Base-by-base conservation (phyloP, 1,140 invertebrate genomes). In the Drosophila arawakana region DNA sequence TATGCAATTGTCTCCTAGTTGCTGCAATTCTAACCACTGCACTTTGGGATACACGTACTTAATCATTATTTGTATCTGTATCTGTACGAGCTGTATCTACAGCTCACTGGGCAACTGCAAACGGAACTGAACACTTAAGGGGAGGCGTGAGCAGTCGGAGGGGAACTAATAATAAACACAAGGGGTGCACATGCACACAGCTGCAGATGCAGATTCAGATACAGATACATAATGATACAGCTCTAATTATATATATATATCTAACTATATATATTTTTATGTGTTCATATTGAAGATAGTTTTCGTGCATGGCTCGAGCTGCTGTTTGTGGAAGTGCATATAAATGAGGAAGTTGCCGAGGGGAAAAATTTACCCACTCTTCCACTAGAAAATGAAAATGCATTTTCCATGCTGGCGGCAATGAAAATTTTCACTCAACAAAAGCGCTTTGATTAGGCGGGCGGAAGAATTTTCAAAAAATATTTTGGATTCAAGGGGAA, bases 91-190 rank as follows among this genome's bases (percentile, higher is more conserved):
- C 61, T 52, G 30, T 47, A 58, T 43, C 68, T 55, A 59, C 46
- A 63, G 30, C 62, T 41, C 39, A 4, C 4, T 41, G 39, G 10
- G 10, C 57, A 50, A 66, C 61, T 37, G 68, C 83, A 84, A 88
- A 78, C 84, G 84, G 84, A 88, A 88, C 84, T 88, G 69, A 84
- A 52, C 84, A 88, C 84, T 88, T 88, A 86, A 81, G 82, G 39
- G 80, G 65, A 66, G 58, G 49, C 10, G 25, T 11, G 39, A 15
- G 6, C 46, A 62, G 39, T 15, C 11, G n/a, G 18, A 35, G 49
- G 49, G 60, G 49, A 47, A 55, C 84, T 88, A 89, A 89, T 80
- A 89, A 88, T 88, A 86, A 75, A 67, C 78, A 43, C 61, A 71
- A 76, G 84, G 80, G 84, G 78, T 80, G 78, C 84, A 81, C 67